Conservation (phyloP, 2,113 vertebrate genomes). For the Crotalus horridus region DNA sequence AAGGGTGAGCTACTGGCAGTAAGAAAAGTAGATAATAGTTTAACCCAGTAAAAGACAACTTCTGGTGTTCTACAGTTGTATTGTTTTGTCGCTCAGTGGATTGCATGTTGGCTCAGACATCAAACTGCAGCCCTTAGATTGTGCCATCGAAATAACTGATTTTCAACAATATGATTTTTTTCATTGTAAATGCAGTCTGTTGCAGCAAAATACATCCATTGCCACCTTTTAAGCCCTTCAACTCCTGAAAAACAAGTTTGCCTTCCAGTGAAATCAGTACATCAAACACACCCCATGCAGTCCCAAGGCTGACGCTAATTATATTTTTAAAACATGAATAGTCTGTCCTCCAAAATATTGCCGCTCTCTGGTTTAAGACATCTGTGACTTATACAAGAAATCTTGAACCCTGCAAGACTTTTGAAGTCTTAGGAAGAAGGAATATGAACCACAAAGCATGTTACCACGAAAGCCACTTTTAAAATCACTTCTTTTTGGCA, state of each 20-base stretch:
- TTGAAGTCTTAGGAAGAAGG: background rate
- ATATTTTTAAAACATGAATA: background rate
- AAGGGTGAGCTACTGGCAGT: background rate
- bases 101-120: background rate
- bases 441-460: too few relatives aligned
- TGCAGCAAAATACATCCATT: background rate
- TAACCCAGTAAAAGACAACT: background rate
- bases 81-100: background rate
- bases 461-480: background rate
- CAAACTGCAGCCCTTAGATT: background rate
- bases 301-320: background rate
- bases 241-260: background rate
- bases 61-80: background rate
- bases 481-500: background rate
- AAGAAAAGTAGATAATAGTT: background rate
- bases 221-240: background rate
- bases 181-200: background rate
- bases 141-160: background rate
- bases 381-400: background rate
- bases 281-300: background rate
- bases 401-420: background rate
- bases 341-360: background rate
- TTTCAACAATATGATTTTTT: background rate
- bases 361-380: background rate
- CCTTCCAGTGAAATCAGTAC: background rate